Percentiles rank a stretch among this genome's conserved stretches.
phyloP scores from a whole-genome alignment of 2,797 vertebrate genomes.

The Anniella stebbinsi region DNA sequence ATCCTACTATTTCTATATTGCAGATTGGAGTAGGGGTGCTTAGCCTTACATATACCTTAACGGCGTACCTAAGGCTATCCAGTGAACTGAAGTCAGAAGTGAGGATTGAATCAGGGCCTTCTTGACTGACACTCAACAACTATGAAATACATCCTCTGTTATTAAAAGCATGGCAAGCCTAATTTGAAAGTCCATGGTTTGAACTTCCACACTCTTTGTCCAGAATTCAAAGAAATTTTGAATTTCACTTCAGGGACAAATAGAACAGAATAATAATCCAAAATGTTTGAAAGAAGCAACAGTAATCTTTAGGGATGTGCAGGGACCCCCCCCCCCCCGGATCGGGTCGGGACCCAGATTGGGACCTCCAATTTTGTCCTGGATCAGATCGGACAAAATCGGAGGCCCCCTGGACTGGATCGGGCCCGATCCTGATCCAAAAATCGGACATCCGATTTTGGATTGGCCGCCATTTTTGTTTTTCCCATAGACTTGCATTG shows the following conservation, averaged over 20 bases:
- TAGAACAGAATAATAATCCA: not conserved
- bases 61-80: not conserved
- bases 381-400: no score
- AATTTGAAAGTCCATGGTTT: rapidly evolving
- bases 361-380: no score
- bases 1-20: not conserved
- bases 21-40: not conserved
- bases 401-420: no score
- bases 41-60: not conserved
- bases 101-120: not conserved
- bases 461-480: no score
- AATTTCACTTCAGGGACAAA: not conserved
- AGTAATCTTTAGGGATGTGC: no score
- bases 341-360: no score
- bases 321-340: no score
- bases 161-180: not conserved
- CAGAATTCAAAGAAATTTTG: not conserved
- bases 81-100: not conserved
- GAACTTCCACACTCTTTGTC: not conserved
- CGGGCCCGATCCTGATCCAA: no score
- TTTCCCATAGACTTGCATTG: no score
- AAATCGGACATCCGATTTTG: no score
- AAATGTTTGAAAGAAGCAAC: not conserved
- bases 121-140: not conserved
- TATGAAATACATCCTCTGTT: not conserved